Evolutionary conservation across 2,888 invertebrate species (phyloP), one percentile per base, ranked within the genome.

Genomic region (Lasioglossum leucozonium): DNA sequence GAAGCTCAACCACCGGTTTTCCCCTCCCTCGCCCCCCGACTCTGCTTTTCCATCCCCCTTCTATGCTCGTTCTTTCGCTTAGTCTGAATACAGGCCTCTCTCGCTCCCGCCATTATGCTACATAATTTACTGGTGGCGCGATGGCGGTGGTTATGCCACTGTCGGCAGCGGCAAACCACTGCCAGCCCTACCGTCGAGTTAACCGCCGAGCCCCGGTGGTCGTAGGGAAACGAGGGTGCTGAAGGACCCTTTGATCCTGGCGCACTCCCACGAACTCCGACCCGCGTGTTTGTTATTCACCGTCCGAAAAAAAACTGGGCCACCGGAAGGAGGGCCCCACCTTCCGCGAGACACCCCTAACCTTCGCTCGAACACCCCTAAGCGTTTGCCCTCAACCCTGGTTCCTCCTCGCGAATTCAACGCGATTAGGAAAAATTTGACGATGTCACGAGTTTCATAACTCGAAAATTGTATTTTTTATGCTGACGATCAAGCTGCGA

Each of bases 41-140:
- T 47, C 76, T 77, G 4, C 16, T 55, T 51, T 71, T 26, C 69
- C 40, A 69, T 75, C 67, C 58, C 58, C n/a, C 42, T 83, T 75
- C 42, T n/a, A 51, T 62, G 47, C 47, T 72, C 69, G 42, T 76
- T 82, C 84, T 81, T 81, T 74, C 79, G 65, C 69, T 47, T 58
- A 30, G 65, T 22, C 34, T 37, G 58, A 47, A 55, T 47, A 69
- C 47, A n/a, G n/a, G 18, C 18, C 72, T 51, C 69, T 62, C 81
- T 83, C 86, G 47, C 72, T 78, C 80, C 55, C 81, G 75, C 82
- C 90, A 92, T 94, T 94, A 93, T 93, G 90, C 90, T 93, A 92
- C 92, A 93, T 94, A 94, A 94, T 94, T 94, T 93, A 94, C 92
- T 89, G 87, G 84, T 74, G 81, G 88, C 82, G 76, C 81, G 82